Evolutionary conservation across 2,888 invertebrate species (phyloP).

Genomic region (Sphinx pinastri): DNA sequence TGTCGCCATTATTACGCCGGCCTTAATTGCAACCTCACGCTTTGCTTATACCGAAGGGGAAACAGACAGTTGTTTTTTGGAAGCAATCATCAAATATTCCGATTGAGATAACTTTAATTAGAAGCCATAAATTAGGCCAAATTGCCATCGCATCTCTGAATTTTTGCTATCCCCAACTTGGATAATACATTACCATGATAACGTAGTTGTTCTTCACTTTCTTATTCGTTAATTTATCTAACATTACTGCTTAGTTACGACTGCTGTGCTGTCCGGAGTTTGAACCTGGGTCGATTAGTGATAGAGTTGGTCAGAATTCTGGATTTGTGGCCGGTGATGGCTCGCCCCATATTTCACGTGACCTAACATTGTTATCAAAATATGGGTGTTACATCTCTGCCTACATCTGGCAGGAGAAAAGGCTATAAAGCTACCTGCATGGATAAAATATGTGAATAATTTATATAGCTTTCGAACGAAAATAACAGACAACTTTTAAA

Average conservation of each 20-base stretch:
- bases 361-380: no score
- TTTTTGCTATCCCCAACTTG: constrained; percentile 58
- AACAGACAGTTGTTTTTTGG: background rate
- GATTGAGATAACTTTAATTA: constrained; percentile 61
- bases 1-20: background rate
- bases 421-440: background rate
- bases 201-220: constrained; percentile 4
- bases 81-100: constrained; percentile 6
- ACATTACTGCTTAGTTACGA: no score
- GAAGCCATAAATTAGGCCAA: constrained; percentile 66
- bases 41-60: background rate
- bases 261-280: no score
- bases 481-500: no score
- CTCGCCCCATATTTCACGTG: no score
- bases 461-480: no score
- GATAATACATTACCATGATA: constrained; percentile 50
- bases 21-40: background rate
- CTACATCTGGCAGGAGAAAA: background rate
- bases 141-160: constrained; percentile 63
- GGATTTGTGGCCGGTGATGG: no score
- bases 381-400: no score
- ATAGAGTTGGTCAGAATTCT: no score
- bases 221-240: background rate
- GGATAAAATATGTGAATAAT: background rate
- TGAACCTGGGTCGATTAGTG: no score